These are phyloP conservation scores for Xanthia icteritia DNA, from an alignment of 2,888 invertebrate species.

Conservation along the genomic window DNA sequence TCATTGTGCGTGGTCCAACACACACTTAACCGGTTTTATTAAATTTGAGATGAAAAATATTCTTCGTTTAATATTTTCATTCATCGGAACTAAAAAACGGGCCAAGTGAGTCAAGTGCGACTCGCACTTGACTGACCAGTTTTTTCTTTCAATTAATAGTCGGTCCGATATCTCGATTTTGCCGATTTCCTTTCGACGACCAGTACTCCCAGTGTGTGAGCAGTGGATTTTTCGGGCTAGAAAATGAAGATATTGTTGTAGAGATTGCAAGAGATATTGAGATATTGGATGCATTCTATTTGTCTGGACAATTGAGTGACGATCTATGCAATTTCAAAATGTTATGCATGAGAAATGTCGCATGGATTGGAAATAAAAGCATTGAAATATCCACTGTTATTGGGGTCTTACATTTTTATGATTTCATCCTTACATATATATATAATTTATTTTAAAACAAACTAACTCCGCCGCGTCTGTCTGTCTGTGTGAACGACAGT, in stretches of 20 bases:
- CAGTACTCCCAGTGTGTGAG: neutral
- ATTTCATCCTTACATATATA: too few relatives aligned
- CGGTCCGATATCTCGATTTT: neutral
- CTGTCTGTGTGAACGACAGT: too few relatives aligned
- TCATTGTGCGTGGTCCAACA: too few relatives aligned
- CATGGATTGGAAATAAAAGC: slow-evolving; percentile 1
- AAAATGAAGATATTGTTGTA: slow-evolving; percentile 14
- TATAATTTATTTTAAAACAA: too few relatives aligned
- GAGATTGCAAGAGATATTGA: slow-evolving; percentile 2
- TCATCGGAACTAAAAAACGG: too few relatives aligned
- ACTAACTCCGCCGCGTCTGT: too few relatives aligned
- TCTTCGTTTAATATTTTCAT: too few relatives aligned
- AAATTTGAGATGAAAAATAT: too few relatives aligned
- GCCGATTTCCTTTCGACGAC: neutral
- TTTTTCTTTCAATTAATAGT: too few relatives aligned
- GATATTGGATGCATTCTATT: slow-evolving; percentile 37
- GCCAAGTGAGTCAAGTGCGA: too few relatives aligned
- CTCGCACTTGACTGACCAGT: too few relatives aligned
- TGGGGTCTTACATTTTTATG: neutral
- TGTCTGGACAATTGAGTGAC: slow-evolving; percentile 17
- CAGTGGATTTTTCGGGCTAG: neutral
- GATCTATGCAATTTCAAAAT: slow-evolving; percentile 37
- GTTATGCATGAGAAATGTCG: slow-evolving; percentile 43
- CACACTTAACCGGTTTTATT: too few relatives aligned
- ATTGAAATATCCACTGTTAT: slow-evolving; percentile 13